Base-by-base conservation (phyloP, 2,888 invertebrate genomes). In the Campoletis raptor region DNA sequence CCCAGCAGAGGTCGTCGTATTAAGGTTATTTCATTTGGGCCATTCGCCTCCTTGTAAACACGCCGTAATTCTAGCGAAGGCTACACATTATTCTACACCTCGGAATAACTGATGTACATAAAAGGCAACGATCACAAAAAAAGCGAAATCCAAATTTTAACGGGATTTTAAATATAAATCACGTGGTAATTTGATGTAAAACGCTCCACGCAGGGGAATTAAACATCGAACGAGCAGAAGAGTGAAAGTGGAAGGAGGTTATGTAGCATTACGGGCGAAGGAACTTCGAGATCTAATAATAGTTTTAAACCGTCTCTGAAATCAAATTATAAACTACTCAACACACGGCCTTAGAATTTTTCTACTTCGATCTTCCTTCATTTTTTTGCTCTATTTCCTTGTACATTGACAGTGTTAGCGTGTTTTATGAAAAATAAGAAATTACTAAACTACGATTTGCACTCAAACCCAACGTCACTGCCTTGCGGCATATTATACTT, bases 201-300 rank as follows among this genome's bases (percentile, higher is more conserved):
- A n/a, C 48, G 18, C 45, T 12, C 45, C 9, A 24, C 30, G 18
- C 48, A 30, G 3, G 30, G n/a, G 4, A 48, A 48, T 48, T 24
- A 30, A 30, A 9, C 48, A 48, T 70, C 42, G 70, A 48, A 70
- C 45, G 48, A 61, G 61, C 15, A 3, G 15, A 48, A 18, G 70
- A 70, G 48, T 48, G 48, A 70, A 30, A 70, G 70, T 48, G 48
- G 48, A 30, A 48, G 70, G 48, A 48, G 48, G 48, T 48, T 48
- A 48, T 48, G 30, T 21, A 70, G 45, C 48, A 48, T 48, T 48
- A 70, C 48, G 30, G 70, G 48, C 70, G 70, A 70, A 48, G 45
- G 45, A 70, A 48, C 45, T 45, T 30, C 42, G 42, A 30, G 70
- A 30, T 15, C 30, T 48, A 70, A 70, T 70, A 30, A 45, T 30